Evolutionary conservation across 2,113 vertebrate genomes (phyloP).

Genomic region (Irena cyanogastra): DNA sequence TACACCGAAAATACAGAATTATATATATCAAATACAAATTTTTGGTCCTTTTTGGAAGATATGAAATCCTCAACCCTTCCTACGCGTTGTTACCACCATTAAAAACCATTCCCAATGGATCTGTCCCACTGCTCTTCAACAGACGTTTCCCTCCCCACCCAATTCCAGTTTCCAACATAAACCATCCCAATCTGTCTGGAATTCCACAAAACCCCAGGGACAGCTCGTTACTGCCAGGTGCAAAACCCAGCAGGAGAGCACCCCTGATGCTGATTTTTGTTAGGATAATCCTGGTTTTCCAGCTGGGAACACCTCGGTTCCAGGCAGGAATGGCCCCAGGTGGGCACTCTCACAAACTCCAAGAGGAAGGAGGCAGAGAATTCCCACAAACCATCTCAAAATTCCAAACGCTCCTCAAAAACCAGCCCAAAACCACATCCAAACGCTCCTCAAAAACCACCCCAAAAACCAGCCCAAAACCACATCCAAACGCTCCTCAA

Average conservation of each 20-base stretch:
- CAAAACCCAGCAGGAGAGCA: neutral
- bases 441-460: too few relatives aligned
- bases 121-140: neutral
- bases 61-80: neutral
- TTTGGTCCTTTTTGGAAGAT: neutral
- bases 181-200: rapidly evolving
- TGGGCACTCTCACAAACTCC: neutral
- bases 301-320: neutral
- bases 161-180: neutral
- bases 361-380: rapidly evolving
- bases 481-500: too few relatives aligned
- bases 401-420: rapidly evolving
- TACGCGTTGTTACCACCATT: rapidly evolving
- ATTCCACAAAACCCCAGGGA: neutral
- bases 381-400: neutral
- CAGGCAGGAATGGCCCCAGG: rapidly evolving
- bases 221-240: rapidly evolving
- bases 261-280: rapidly evolving
- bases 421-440: neutral
- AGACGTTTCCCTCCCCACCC: rapidly evolving
- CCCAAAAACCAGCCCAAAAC: too few relatives aligned
- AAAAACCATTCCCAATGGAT: neutral
- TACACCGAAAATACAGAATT: rapidly evolving
- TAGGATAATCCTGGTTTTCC: neutral
- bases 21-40: too few relatives aligned